Percentiles rank a stretch among this genome's conserved stretches.
Evolutionary conservation across 2,797 vertebrate species (phyloP).

Genomic region (Micropoecilia bifurca): DNA sequence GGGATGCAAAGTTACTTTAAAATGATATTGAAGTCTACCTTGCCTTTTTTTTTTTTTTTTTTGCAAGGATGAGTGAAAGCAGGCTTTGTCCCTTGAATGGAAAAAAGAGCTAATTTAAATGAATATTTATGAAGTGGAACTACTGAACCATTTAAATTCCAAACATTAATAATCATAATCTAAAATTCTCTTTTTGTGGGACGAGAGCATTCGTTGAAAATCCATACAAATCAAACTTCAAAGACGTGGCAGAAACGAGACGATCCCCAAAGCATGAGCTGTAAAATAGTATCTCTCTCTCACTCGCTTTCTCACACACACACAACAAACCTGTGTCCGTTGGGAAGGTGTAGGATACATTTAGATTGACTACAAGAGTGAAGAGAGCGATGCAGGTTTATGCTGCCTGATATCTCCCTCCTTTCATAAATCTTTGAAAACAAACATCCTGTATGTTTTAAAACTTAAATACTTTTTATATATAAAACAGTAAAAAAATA

Average conservation of each 20-base stretch:
- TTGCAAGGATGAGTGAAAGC: slow-evolving; percentile 43
- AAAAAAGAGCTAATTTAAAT: slow-evolving; percentile 49
- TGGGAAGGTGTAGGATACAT: slow-evolving; percentile 30
- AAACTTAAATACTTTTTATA: background rate
- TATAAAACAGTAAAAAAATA: background rate
- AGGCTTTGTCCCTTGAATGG: slow-evolving; percentile 56
- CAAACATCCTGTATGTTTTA: background rate
- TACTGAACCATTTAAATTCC: slow-evolving; percentile 54
- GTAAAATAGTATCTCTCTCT: slow-evolving; percentile 13
- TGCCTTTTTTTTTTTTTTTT: slow-evolving; percentile 29
- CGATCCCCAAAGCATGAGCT: slow-evolving; percentile 59
- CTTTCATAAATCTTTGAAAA: background rate
- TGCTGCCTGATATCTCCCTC: background rate
- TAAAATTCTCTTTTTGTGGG: slow-evolving; percentile 68
- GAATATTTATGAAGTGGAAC: slow-evolving; percentile 69
- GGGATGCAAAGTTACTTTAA: background rate
- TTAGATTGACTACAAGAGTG: slow-evolving; percentile 34
- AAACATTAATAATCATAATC: slow-evolving; percentile 64
- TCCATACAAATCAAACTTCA: slow-evolving; percentile 65
- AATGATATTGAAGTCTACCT: background rate
- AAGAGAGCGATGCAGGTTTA: slow-evolving; percentile 1
- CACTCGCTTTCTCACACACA: background rate
- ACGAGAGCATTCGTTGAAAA: slow-evolving; percentile 53
- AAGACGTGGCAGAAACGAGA: slow-evolving; percentile 50
- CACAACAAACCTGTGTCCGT: slow-evolving; percentile 16